phyloP scores from a whole-genome alignment of 2,888 invertebrate genomes.

The Trichopoda pennipes region DNA sequence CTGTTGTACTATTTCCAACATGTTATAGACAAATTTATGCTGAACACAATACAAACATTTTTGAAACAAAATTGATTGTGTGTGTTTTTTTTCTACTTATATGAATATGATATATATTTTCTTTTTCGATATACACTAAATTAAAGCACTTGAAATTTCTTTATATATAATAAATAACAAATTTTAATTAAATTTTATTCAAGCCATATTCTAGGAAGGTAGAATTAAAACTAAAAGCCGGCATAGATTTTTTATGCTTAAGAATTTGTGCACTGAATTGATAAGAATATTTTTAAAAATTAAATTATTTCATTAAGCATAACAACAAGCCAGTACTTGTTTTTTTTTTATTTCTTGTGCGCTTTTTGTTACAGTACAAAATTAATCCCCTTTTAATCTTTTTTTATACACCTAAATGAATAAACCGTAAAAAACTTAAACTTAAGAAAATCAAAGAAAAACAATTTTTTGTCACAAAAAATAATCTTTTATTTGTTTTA shows the following conservation, averaged over 20 bases:
- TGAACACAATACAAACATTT: constrained; percentile 43
- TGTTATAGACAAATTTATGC: constrained; percentile 62
- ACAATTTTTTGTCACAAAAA: constrained; percentile 46
- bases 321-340: background rate
- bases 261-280: background rate
- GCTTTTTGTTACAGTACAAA: constrained; percentile 11
- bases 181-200: background rate
- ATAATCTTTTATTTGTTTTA: constrained; percentile 22
- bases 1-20: constrained; percentile 46
- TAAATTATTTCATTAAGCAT: constrained; percentile 38
- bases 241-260: constrained; percentile 16
- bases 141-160: background rate
- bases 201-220: background rate
- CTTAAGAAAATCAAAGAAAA: constrained; percentile 17
- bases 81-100: constrained; percentile 31
- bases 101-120: background rate
- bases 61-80: constrained; percentile 48
- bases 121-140: background rate
- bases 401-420: constrained; percentile 14
- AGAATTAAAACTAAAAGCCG: constrained; percentile 17
- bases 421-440: background rate
- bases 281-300: constrained; percentile 28
- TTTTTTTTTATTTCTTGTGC: constrained; percentile 14
- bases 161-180: background rate
- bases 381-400: constrained; percentile 35